Percentiles rank a stretch among this genome's conserved stretches.
Evolutionary conservation across 2,797 vertebrate genomes (phyloP).

Genomic region (Chromobotia macracanthus): DNA sequence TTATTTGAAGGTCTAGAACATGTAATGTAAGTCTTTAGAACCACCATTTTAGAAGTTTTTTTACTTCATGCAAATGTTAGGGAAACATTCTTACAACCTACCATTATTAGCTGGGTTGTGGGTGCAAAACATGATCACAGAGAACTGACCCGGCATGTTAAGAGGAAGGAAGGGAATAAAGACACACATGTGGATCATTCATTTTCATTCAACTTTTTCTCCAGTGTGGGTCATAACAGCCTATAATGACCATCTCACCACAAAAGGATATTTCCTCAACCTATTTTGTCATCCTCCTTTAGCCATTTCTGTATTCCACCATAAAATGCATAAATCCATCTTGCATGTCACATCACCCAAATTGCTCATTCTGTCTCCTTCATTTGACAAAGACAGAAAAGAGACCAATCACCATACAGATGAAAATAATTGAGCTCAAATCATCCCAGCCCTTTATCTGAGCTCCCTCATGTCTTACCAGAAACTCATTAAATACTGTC

Average conservation of each 20-base stretch:
- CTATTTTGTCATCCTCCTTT: conserved; percentile 14
- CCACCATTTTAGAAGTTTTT: no score
- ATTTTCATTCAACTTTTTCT: conserved; percentile 33
- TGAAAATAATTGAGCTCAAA: conserved; percentile 47
- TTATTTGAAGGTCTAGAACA: conserved; percentile 68
- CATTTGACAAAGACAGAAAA: conserved; percentile 31
- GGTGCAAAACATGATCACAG: conserved; percentile 8
- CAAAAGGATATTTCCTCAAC: conserved; percentile 22
- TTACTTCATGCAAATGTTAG: no score
- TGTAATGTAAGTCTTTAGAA: conserved; percentile 53
- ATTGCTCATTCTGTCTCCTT: conserved; percentile 30
- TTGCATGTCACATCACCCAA: conserved; percentile 26
- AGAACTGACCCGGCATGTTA: conserved; percentile 25
- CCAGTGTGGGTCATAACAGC: conserved; percentile 28
- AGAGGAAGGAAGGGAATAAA: conserved; percentile 31
- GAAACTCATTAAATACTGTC: neutral
- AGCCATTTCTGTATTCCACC: conserved; percentile 18
- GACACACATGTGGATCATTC: conserved; percentile 4
- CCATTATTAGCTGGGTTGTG: no score
- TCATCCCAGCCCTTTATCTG: conserved; percentile 27
- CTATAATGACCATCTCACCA: conserved; percentile 25
- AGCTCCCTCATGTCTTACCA: conserved; percentile 33
- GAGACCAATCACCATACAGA: conserved; percentile 35
- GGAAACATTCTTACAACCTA: no score
- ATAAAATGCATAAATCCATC: conserved; percentile 20